These are phyloP conservation scores for Steatornis caripensis DNA, from an alignment of 2,113 vertebrate genomes.

Conservation along the genomic window DNA sequence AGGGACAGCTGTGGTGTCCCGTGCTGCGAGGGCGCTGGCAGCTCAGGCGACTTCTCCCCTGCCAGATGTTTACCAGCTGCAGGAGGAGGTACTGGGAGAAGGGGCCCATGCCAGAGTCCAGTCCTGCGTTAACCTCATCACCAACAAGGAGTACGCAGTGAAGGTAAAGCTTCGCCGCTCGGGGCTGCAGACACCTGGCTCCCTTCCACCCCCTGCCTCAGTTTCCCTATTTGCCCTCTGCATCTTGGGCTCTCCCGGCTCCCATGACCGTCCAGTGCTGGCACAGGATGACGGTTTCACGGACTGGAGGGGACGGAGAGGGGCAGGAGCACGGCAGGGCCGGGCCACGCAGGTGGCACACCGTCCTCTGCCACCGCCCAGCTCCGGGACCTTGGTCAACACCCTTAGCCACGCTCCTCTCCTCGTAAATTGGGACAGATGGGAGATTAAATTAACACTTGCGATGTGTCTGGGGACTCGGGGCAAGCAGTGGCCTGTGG, in stretches of 20 bases:
- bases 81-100: slow-evolving; percentile 92
- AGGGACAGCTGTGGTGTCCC: background rate
- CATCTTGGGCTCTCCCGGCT: background rate
- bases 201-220: background rate
- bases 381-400: accelerated
- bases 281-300: accelerated
- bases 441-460: background rate
- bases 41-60: background rate
- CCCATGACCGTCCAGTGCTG: accelerated
- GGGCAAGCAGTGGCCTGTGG: accelerated
- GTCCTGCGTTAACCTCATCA: slow-evolving; percentile 94
- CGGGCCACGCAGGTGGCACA: background rate
- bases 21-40: accelerated
- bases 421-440: background rate
- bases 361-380: background rate
- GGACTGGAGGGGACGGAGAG: background rate
- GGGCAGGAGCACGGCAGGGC: background rate
- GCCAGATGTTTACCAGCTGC: slow-evolving; percentile 94
- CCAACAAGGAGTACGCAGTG: slow-evolving; percentile 96
- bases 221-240: background rate
- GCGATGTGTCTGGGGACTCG: accelerated
- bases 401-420: background rate
- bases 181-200: background rate
- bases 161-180: slow-evolving; percentile 75
- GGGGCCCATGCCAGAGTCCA: slow-evolving; percentile 94